Percentiles rank a stretch among this genome's conserved stretches.
Evolutionary conservation across 2,797 vertebrate species (phyloP).

Genomic region (Malacoctenus gilli): DNA sequence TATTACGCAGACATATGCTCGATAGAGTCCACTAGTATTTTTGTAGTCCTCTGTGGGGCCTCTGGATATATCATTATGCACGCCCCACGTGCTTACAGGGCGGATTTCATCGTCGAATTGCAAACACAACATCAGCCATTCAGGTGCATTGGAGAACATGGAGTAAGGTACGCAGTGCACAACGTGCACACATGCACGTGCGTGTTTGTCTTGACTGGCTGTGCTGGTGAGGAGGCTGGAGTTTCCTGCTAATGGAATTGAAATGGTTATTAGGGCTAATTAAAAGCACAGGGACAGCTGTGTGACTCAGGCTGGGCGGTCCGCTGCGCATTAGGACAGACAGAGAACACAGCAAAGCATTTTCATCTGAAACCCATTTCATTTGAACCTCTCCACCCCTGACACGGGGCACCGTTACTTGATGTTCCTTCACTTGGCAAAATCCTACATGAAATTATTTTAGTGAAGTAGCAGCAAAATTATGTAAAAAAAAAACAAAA

Average conservation of each 20-base stretch:
- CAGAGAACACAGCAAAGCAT: conserved; percentile 57
- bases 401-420: conserved; percentile 18
- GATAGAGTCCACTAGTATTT: conserved; percentile 25
- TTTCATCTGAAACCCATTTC: conserved; percentile 62
- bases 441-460: conserved; percentile 27
- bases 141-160: conserved; percentile 15
- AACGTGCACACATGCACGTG: conserved; percentile 7
- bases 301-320: conserved; percentile 73
- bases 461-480: conserved; percentile 21
- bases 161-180: conserved; percentile 11
- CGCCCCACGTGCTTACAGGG: not conserved
- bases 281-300: conserved; percentile 83
- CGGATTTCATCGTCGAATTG: conserved; percentile 4
- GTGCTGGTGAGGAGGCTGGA: conserved; percentile 66
- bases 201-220: conserved; percentile 52
- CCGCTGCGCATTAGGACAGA: conserved; percentile 72
- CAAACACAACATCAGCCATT: conserved; percentile 14
- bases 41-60: conserved; percentile 10
- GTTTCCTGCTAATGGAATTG: conserved; percentile 81
- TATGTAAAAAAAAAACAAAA: conserved; percentile 7
- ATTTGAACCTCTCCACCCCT: conserved; percentile 65
- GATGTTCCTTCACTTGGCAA: conserved; percentile 31
- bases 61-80: not conserved
- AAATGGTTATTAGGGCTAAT: conserved; percentile 85
- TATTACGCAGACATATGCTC: conserved; percentile 45